These are phyloP conservation scores for Thinocorus orbignyianus DNA, from an alignment of 2,113 vertebrate genomes.

Conservation along the genomic window DNA sequence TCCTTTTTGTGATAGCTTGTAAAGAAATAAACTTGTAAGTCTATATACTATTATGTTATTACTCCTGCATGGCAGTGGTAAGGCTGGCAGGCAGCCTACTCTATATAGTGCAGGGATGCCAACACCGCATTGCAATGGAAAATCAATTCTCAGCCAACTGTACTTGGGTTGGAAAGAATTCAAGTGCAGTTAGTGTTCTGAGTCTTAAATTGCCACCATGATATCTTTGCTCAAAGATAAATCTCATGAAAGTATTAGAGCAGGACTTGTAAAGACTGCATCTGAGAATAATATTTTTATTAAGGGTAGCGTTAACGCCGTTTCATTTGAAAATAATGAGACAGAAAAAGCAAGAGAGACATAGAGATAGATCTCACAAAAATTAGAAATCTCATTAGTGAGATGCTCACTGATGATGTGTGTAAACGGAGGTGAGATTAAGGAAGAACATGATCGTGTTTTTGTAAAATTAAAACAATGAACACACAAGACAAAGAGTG, in stretches of 20 bases:
- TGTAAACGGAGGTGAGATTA: neutral
- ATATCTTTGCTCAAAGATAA: conserved; percentile 4
- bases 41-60: neutral
- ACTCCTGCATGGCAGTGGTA: neutral
- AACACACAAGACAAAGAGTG: neutral
- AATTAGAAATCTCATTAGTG: neutral
- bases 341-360: neutral
- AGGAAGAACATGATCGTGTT: neutral
- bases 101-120: neutral
- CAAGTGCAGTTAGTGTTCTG: neutral
- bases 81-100: conserved; percentile 50
- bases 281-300: neutral
- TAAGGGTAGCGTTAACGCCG: neutral
- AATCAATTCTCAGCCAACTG: conserved; percentile 39
- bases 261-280: neutral
- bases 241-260: neutral
- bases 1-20: neutral
- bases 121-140: conserved; percentile 39
- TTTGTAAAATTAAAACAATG: neutral
- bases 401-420: neutral
- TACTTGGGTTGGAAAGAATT: conserved; percentile 29
- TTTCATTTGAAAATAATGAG: conserved; percentile 14
- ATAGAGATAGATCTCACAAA: neutral
- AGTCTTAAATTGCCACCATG: neutral
- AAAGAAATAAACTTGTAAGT: conserved; percentile 19